Conservation (phyloP, 1,140 invertebrate species). For the Drosophila sturtevanti region DNA sequence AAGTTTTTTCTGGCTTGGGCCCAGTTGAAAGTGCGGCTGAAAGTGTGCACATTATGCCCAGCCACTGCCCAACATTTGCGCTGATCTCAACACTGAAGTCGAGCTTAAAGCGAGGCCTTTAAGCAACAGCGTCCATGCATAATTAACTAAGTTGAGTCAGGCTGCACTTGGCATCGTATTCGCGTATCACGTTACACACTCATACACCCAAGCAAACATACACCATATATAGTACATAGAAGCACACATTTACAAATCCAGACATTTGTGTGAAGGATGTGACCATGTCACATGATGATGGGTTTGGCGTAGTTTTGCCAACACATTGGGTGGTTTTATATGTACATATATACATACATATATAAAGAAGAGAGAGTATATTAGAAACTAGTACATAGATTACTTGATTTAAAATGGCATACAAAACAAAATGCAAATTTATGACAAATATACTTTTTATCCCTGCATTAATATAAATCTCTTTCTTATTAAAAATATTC, state of each 20-base stretch:
- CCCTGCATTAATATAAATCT: no score
- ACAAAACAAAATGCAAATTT: no score
- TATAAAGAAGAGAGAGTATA: neutral
- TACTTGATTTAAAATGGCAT: no score
- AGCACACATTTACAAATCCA: constrained; percentile 21
- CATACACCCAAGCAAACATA: constrained; percentile 24
- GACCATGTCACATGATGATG: constrained; percentile 79
- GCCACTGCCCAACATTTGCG: constrained; percentile 51
- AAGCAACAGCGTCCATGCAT: constrained; percentile 64
- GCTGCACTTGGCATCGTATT: constrained; percentile 45
- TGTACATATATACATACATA: neutral
- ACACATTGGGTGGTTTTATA: constrained; percentile 1
- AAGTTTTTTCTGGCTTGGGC: constrained; percentile 56
- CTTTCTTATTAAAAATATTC: no score
- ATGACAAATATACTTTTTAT: no score
- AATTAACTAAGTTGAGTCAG: constrained; percentile 64
- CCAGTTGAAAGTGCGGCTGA: constrained; percentile 24
- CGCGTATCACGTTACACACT: constrained; percentile 44
- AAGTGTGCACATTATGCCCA: constrained; percentile 60
- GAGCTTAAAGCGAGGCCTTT: constrained; percentile 60
- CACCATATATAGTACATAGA: constrained; percentile 6
- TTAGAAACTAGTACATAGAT: neutral
- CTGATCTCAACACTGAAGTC: constrained; percentile 29
- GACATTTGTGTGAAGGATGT: constrained; percentile 70
- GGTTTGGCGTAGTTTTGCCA: constrained; percentile 54